These are phyloP conservation scores for Micropoecilia bifurca DNA, from an alignment of 2,797 vertebrate genomes.

Conservation along the genomic window DNA sequence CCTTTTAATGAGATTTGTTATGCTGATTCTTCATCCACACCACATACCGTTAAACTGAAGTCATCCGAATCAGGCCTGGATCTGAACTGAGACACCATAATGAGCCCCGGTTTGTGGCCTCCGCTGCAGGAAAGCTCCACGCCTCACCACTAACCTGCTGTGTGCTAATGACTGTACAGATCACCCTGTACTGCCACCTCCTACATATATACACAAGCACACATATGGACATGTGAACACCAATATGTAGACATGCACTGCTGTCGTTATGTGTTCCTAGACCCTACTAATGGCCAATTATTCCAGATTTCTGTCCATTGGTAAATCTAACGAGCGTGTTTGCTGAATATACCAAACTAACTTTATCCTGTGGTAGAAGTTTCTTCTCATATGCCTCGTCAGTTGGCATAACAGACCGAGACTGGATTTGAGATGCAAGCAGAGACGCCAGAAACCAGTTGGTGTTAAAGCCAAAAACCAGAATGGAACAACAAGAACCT, in stretches of 20 bases:
- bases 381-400: not conserved
- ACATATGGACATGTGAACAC: constrained; percentile 22
- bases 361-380: constrained; percentile 42
- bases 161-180: constrained; percentile 63
- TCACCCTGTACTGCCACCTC: constrained; percentile 34
- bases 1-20: constrained; percentile 63
- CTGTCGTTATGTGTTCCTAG: constrained; percentile 52
- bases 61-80: constrained; percentile 23
- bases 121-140: constrained; percentile 46
- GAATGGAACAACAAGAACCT: not conserved
- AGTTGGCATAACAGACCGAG: not conserved
- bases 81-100: constrained; percentile 56
- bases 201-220: constrained; percentile 32
- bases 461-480: not conserved
- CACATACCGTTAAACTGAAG: constrained; percentile 18
- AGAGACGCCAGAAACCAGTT: not conserved
- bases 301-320: constrained; percentile 40
- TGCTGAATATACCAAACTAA: constrained; percentile 27
- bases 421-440: not conserved
- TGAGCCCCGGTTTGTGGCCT: constrained; percentile 49
- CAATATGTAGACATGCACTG: constrained; percentile 40
- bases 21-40: constrained; percentile 22
- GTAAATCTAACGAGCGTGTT: constrained; percentile 6
- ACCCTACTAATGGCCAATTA: constrained; percentile 74
- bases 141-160: constrained; percentile 64